A percentile compares a stretch with the other conserved stretches of the same genome.
Evolutionary conservation across 2,888 invertebrate genomes (phyloP).

Genomic region (Scaptomyza parva): DNA sequence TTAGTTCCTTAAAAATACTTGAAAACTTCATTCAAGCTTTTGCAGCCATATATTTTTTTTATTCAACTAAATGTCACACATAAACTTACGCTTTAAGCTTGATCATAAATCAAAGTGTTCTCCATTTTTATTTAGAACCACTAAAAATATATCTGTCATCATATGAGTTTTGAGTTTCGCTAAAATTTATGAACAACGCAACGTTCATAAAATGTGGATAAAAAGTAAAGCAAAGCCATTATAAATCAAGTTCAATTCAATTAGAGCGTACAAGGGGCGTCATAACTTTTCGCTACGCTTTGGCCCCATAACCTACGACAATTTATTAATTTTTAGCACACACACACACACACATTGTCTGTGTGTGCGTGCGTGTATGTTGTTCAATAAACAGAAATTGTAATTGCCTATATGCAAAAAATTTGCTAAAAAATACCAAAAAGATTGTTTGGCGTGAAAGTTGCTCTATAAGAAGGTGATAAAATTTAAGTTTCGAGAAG

Average conservation of each 20-base stretch:
- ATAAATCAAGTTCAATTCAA: constrained; percentile 80
- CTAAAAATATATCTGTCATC: constrained; percentile 6
- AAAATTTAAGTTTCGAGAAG: no score
- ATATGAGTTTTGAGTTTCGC: constrained; percentile 29
- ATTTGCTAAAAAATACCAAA: not conserved
- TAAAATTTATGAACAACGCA: constrained; percentile 43
- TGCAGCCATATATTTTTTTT: not conserved
- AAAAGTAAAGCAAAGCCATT: constrained; percentile 59
- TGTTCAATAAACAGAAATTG: constrained; percentile 44
- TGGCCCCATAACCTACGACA: constrained; percentile 77
- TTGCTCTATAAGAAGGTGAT: no score
- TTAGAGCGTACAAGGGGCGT: constrained; percentile 63
- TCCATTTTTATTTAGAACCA: constrained; percentile 10
- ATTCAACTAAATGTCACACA: not conserved
- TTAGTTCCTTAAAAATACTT: no score
- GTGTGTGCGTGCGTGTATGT: constrained; percentile 2
- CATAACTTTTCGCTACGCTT: constrained; percentile 46
- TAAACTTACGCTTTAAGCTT: constrained; percentile 47
- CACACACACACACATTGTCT: constrained; percentile 15
- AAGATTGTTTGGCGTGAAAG: not conserved
- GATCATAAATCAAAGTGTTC: constrained; percentile 56
- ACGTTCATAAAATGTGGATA: constrained; percentile 51
- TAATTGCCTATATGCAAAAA: constrained; percentile 57
- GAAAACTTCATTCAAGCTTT: not conserved
- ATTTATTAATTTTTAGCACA: constrained; percentile 69